Percentiles rank a stretch among this genome's conserved stretches.
Conservation (phyloP, 2,797 vertebrate genomes). For the Thalassophryne amazonica region DNA sequence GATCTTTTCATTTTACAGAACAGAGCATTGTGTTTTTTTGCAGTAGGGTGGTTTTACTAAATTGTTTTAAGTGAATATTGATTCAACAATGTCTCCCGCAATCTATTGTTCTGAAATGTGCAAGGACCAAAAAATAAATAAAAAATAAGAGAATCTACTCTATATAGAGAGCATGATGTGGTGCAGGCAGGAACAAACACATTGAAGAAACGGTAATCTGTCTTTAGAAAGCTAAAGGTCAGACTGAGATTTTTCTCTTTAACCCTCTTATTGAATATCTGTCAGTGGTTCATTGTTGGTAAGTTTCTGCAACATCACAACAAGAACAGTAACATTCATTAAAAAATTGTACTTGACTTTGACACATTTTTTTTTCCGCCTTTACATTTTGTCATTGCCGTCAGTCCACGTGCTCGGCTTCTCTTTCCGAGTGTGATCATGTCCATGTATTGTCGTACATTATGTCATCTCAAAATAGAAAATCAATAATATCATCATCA, state of each 20-base stretch:
- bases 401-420: neutral
- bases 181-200: conserved; percentile 2
- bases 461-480: too few species aligned
- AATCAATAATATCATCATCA: too few species aligned
- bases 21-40: conserved; percentile 30
- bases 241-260: conserved; percentile 15
- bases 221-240: conserved; percentile 36
- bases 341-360: conserved; percentile 8
- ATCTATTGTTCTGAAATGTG: conserved; percentile 11
- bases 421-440: neutral
- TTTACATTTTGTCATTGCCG: neutral
- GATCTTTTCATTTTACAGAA: conserved; percentile 24
- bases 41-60: conserved; percentile 26
- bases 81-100: conserved; percentile 7
- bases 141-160: too few species aligned
- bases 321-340: neutral
- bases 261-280: conserved; percentile 17
- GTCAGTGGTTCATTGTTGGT: neutral
- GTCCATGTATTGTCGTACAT: neutral
- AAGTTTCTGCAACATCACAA: neutral
- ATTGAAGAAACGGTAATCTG: conserved; percentile 13
- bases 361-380: neutral
- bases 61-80: conserved; percentile 27
- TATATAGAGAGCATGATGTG: too few species aligned
- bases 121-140: too few species aligned